Evolutionary conservation across 2,888 invertebrate genomes (phyloP), one percentile per base, ranked within the genome.

Genomic region (Troides helena): DNA sequence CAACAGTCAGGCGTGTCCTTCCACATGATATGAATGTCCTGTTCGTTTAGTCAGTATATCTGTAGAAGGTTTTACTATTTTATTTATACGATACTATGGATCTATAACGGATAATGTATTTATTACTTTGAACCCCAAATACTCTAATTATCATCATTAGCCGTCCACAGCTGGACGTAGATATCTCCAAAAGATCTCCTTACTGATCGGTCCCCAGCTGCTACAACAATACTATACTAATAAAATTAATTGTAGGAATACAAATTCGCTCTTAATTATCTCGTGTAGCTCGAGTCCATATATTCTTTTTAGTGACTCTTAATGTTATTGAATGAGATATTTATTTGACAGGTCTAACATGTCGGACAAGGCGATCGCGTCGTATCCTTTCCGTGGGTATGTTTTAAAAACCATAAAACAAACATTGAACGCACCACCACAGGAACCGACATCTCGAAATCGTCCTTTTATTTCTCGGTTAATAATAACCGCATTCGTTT

Each of bases 251-350:
- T 62, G 10, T 67, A n/a, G 14, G 23, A 59, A n/a, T 43, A 64
- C 64, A 60, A 65, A 60, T 43, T 61, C 21, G 12, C 10, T 2
- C 25, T 85, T 86, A 85, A 88, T 87, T 84, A 83, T 86, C 12
- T 85, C 78, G 21, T 81, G 86, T 86, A 88, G 84, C 53, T 85
- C 85, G 84, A 73, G 83, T 81, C 50, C 50, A 39, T 62, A 25
- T 1, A 50, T 81, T 80, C 80, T 81, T 83, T 80, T 82, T 83
- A 82, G 81, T 82, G 78, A 83, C 82, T 83, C 85, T 85, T 87
- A 82, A 84, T 85, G 86, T 88, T 89, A 88, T 87, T 85, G 86
- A 82, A 79, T 78, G 77, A 79, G 83, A 89, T 90, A 90, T 92
- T 92, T 92, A 91, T 91, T 80, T 83, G 86, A 87, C 87, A 84